Conservation (phyloP, 2,797 vertebrate genomes). For the Linurgus olivaceus region DNA sequence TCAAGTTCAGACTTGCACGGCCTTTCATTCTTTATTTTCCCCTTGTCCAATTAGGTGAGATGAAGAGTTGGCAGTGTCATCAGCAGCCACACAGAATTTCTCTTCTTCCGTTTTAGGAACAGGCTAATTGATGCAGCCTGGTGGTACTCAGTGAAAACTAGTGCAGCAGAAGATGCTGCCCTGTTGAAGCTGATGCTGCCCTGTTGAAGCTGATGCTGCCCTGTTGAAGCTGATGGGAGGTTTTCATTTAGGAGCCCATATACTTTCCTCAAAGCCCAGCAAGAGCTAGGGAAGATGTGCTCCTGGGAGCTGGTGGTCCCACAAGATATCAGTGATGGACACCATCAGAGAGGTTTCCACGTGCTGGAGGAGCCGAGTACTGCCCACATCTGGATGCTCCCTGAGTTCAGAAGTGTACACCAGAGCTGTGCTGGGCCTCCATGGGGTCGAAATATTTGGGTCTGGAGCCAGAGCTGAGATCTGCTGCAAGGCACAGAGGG, state of each 20-base stretch:
- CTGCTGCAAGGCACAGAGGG: rapidly evolving
- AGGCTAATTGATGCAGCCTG: background rate
- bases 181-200: background rate
- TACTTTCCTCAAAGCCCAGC: background rate
- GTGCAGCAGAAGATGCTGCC: background rate
- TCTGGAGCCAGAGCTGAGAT: background rate
- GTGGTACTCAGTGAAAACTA: background rate
- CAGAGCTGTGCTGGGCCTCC: background rate
- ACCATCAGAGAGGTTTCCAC: background rate
- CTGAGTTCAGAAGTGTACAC: background rate
- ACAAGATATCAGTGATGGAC: no score
- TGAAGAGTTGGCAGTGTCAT: background rate
- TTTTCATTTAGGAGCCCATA: rapidly evolving
- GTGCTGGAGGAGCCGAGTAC: background rate
- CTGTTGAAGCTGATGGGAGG: background rate
- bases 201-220: background rate
- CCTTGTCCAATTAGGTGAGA: background rate
- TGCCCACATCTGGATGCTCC: background rate
- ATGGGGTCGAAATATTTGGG: background rate
- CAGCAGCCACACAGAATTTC: rapidly evolving
- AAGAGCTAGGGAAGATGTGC: background rate
- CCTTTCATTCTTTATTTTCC: background rate
- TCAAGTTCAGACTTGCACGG: background rate
- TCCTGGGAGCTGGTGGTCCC: background rate
- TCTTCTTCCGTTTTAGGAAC: background rate